Base-by-base conservation (phyloP, 92 coral and sea anemone genomes). In the Phymanthus crucifer region DNA sequence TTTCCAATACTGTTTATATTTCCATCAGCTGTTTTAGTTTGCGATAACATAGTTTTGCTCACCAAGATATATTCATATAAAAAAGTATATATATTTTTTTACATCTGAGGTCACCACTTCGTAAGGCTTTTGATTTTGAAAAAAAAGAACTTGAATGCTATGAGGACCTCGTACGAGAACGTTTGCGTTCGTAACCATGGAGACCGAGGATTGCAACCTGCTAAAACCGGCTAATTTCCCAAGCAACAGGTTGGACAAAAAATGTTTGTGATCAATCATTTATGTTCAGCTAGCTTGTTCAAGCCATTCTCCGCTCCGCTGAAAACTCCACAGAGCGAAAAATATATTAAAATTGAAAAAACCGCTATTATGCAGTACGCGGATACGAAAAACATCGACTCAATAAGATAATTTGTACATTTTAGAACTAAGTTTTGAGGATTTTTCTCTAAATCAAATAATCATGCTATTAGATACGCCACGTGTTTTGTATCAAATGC, bases 281-380 rank as follows among this genome's bases (percentile, higher is more conserved):
- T 72, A 88, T 84, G 86, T 65, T 70, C 35, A 65, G 75, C 67
- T 69, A 76, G 84, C 69, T 87, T 73, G 73, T 76, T 46, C 66
- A 71, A 83, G 80, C 84, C 84, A 72, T 88, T 76, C 57, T 33
- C 76, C 92, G 92, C 92, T 88, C 78, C 83, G 87, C 70, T 88
- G 89, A 88, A 70, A 85, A 76, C 79, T 82, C 77, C 46, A 78
- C 83, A 87, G 84, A 84, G 83, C 89, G 80, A 79, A 71, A 79
- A 72, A 81, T 71, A 70, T 66, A 19, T 33, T 70, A 57, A 46
- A 46, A 31, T 36, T n/a, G n/a, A 52, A 67, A 67, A 68, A 68
- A 43, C 81, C 72, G 81, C 81, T 77, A 77, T 29, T 65, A 11
- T 61, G 73, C 14, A 12, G 47, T 27, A 61, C 18, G 37, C 23